These are phyloP conservation scores for Apamea anceps DNA, from an alignment of 2,888 invertebrate species.

Conservation along the genomic window DNA sequence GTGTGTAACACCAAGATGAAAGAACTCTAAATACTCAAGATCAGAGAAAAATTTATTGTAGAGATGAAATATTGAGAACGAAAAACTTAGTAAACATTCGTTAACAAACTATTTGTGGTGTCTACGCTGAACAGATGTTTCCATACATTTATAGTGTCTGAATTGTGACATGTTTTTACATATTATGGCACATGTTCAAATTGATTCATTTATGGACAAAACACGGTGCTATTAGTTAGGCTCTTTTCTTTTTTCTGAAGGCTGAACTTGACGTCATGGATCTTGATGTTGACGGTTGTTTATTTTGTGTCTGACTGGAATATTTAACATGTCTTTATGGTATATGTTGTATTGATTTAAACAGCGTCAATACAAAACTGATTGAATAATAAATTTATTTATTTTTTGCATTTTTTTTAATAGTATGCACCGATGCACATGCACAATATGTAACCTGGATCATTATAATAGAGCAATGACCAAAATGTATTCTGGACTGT, in stretches of 20 bases:
- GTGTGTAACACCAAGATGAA: constrained; percentile 21
- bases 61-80: constrained; percentile 27
- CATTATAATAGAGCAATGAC: constrained; percentile 82
- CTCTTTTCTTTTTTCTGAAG: constrained; percentile 37
- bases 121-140: constrained; percentile 59
- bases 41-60: constrained; percentile 10
- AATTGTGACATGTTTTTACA: constrained; percentile 64
- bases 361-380: background rate
- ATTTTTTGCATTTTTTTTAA: background rate
- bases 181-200: constrained; percentile 63
- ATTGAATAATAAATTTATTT: background rate
- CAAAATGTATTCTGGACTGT: constrained; percentile 85
- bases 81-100: constrained; percentile 17
- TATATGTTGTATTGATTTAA: background rate
- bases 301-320: constrained; percentile 29
- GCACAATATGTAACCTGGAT: constrained; percentile 74
- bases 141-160: constrained; percentile 36
- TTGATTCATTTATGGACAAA: constrained; percentile 61
- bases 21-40: background rate
- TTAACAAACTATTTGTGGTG: constrained; percentile 44
- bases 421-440: constrained; percentile 57
- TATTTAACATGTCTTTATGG: constrained; percentile 16
- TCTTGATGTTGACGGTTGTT: constrained; percentile 46
- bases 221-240: constrained; percentile 25
- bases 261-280: constrained; percentile 35